A percentile compares a stretch with the other conserved stretches of the same genome.
Evolutionary conservation across 2,797 vertebrate genomes (phyloP).

Genomic region (Eurystomus glaucurus): DNA sequence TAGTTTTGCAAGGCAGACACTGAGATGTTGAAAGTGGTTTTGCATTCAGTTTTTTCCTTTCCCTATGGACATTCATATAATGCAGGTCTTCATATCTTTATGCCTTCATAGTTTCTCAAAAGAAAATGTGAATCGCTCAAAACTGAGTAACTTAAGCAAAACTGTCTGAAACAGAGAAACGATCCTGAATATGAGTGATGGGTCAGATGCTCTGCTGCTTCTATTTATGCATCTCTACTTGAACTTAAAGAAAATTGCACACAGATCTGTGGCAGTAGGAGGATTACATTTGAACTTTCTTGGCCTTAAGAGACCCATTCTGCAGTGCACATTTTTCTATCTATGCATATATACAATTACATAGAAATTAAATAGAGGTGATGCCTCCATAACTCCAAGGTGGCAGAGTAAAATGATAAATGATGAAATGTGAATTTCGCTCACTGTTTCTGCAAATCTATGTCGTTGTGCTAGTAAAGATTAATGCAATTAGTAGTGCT

Average conservation of each 20-base stretch:
- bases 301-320: neutral
- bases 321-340: neutral
- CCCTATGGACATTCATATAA: neutral
- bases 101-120: neutral
- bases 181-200: neutral
- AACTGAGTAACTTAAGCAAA: neutral
- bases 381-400: neutral
- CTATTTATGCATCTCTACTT: neutral
- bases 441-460: neutral
- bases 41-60: neutral
- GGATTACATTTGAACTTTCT: constrained; percentile 11
- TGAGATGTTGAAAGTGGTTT: neutral
- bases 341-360: neutral
- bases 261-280: neutral
- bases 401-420: neutral
- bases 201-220: neutral
- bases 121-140: neutral
- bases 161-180: neutral
- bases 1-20: neutral
- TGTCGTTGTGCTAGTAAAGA: neutral
- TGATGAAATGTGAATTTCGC: neutral
- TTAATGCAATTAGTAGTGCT: neutral
- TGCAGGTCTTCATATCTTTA: neutral
- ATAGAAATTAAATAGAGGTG: neutral
- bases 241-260: neutral